phyloP scores from a whole-genome alignment of 2,113 vertebrate genomes.

The Hippocampus zosterae region DNA sequence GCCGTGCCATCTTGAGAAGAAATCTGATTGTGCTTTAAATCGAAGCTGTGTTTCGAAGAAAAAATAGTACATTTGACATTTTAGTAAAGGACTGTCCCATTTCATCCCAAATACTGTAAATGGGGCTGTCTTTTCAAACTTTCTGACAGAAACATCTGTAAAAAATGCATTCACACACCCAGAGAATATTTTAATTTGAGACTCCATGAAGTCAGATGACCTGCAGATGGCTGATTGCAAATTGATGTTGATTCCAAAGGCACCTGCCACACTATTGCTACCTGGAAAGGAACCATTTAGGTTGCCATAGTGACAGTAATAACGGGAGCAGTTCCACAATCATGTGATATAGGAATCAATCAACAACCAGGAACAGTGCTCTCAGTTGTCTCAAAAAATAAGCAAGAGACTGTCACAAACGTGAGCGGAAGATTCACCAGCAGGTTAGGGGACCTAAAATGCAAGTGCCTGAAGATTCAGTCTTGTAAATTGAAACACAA shows the following conservation, averaged over 20 bases:
- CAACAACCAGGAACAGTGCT: background rate
- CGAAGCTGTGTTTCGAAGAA: background rate
- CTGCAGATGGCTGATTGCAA: background rate
- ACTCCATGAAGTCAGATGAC: conserved; percentile 1
- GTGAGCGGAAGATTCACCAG: background rate
- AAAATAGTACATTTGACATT: too few species aligned
- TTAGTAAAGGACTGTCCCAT: too few species aligned
- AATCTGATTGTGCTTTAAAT: background rate
- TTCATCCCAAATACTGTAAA: background rate
- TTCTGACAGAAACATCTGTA: background rate
- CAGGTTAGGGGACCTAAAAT: background rate
- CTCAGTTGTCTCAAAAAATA: background rate
- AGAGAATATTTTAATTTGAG: background rate
- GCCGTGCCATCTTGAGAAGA: too few species aligned
- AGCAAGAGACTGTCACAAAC: background rate
- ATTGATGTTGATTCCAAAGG: conserved; percentile 1
- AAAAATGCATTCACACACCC: background rate
- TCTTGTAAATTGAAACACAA: background rate
- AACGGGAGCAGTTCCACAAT: background rate
- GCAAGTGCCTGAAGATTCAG: background rate
- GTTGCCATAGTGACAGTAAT: background rate
- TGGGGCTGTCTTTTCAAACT: background rate
- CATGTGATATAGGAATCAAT: background rate
- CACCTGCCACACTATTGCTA: background rate
- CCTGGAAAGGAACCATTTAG: background rate